These are phyloP conservation scores for Morbakka virulenta DNA, from an alignment of 30 jellyfish, hydroid and myxozoan species.

Conservation along the genomic window DNA sequence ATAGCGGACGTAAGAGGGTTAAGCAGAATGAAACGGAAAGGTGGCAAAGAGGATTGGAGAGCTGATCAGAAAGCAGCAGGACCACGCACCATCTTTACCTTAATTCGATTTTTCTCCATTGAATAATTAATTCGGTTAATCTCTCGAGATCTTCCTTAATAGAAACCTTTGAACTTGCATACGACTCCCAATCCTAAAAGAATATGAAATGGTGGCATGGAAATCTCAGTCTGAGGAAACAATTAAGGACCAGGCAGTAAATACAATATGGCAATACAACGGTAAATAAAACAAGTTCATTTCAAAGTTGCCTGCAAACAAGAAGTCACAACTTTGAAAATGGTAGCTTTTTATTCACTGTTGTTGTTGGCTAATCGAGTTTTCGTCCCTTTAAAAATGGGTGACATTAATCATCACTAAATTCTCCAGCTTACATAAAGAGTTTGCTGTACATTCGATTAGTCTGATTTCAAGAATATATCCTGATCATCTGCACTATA, in stretches of 20 bases:
- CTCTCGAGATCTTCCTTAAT: conserved; percentile 38
- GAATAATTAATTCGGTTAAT: conserved; percentile 59
- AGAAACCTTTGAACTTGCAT: conserved; percentile 82
- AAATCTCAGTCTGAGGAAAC: not conserved
- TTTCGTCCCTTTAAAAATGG: no score
- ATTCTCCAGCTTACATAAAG: no score
- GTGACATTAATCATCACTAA: no score
- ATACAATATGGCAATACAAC: not conserved
- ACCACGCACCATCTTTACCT: conserved; percentile 46
- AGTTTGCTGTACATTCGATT: no score
- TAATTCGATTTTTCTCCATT: conserved; percentile 86
- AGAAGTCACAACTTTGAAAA: no score
- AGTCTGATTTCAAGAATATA: no score
- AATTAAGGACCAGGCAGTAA: not conserved
- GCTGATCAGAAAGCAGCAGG: not conserved
- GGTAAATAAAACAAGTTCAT: not conserved
- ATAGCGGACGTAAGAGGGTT: no score
- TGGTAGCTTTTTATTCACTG: no score
- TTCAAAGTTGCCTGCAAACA: no score
- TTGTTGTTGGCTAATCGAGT: no score
- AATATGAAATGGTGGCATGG: not conserved
- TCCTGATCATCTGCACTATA: no score
- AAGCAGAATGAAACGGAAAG: not conserved
- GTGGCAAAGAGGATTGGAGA: not conserved
- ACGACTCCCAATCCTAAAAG: conserved; percentile 91